These are phyloP conservation scores for Diabrotica balteata DNA, from an alignment of 2,888 invertebrate genomes.

Conservation along the genomic window DNA sequence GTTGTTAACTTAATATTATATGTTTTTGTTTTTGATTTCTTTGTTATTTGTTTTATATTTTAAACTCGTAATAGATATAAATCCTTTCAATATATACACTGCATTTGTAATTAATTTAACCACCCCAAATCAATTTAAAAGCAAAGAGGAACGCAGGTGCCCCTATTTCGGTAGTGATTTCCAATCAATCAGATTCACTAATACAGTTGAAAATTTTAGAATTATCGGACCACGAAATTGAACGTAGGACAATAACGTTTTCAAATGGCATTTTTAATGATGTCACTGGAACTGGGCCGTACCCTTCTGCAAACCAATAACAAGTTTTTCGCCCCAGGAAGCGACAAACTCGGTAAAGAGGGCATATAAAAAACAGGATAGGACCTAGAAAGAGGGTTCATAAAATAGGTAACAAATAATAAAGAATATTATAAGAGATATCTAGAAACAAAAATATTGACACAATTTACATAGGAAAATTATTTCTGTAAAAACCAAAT, in stretches of 20 bases:
- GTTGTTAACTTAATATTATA: too few species aligned
- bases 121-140: background rate
- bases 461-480: too few species aligned
- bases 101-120: too few species aligned
- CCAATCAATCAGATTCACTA: slow-evolving; percentile 22
- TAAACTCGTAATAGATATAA: too few species aligned
- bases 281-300: slow-evolving; percentile 15
- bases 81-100: too few species aligned
- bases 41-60: too few species aligned
- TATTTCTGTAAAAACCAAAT: too few species aligned
- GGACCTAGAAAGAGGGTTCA: background rate
- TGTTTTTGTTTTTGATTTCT: too few species aligned
- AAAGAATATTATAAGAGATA: too few species aligned
- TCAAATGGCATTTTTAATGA: slow-evolving; percentile 38
- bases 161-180: slow-evolving; percentile 1
- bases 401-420: background rate
- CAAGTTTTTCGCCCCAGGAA: slow-evolving; percentile 15
- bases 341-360: slow-evolving; percentile 6
- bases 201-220: slow-evolving; percentile 15
- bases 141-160: slow-evolving; percentile 1
- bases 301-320: slow-evolving; percentile 16
- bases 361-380: background rate
- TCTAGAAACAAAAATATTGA: too few species aligned
- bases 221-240: slow-evolving; percentile 38
- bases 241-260: slow-evolving; percentile 39